Evolutionary conservation across 2,888 invertebrate species (phyloP).

Genomic region (Sinotaia quadrata): DNA sequence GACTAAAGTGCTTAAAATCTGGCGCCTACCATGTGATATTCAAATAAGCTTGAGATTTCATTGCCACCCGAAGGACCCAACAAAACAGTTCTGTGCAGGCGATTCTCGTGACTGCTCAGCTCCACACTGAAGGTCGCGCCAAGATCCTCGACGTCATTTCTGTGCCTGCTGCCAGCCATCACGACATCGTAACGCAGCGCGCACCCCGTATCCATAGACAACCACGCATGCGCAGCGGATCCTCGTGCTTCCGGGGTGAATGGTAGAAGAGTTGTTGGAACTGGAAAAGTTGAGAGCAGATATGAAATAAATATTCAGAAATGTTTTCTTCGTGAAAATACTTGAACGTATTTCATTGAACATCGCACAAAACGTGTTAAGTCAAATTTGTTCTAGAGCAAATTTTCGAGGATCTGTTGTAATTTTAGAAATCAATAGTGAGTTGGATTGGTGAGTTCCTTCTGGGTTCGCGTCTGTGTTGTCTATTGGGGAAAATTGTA

Average conservation of each 20-base stretch:
- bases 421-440: too few relatives aligned
- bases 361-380: too few relatives aligned
- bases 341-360: not conserved
- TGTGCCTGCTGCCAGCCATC: slow-evolving; percentile 20
- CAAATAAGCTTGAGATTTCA: slow-evolving; percentile 17
- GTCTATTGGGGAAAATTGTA: too few relatives aligned
- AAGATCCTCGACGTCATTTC: slow-evolving; percentile 32
- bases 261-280: slow-evolving; percentile 25
- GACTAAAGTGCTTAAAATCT: too few relatives aligned
- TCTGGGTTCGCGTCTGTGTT: too few relatives aligned
- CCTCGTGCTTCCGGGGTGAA: slow-evolving; percentile 26
- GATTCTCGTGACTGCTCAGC: slow-evolving; percentile 32
- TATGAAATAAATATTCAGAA: not conserved
- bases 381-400: not conserved
- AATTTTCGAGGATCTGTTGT: too few relatives aligned
- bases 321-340: not conserved
- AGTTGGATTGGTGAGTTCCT: too few relatives aligned
- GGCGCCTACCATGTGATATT: slow-evolving; percentile 26
- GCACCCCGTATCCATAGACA: slow-evolving; percentile 37
- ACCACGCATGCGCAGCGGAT: slow-evolving; percentile 39
- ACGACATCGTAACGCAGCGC: slow-evolving; percentile 43
- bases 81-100: slow-evolving; percentile 25
- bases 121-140: slow-evolving; percentile 30
- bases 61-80: slow-evolving; percentile 27
- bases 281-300: slow-evolving; percentile 1